These are phyloP conservation scores for Camelus dromedarius DNA, from an alignment of 2,113 vertebrate genomes.

Conservation along the genomic window DNA sequence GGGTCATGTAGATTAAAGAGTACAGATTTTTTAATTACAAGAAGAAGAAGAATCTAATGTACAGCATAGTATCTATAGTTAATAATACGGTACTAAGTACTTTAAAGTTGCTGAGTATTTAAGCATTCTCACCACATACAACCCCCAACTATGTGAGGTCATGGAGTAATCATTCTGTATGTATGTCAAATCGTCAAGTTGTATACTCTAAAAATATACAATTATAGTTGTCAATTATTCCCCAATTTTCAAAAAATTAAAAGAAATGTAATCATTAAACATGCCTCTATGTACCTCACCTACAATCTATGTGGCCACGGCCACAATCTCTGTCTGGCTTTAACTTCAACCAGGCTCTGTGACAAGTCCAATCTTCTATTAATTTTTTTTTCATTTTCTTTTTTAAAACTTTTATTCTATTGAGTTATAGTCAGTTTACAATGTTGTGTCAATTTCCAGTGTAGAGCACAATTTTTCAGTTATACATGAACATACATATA, in stretches of 20 bases:
- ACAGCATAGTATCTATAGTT: neutral
- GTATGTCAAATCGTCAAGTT: neutral
- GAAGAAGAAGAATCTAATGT: neutral
- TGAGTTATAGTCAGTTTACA: no score
- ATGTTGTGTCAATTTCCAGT: no score
- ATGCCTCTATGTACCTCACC: neutral
- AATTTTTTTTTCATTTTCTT: neutral
- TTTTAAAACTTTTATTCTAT: no score
- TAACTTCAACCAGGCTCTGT: neutral
- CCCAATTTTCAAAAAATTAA: neutral
- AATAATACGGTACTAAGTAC: neutral
- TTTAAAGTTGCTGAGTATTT: neutral
- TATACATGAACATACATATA: no score
- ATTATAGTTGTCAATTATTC: neutral
- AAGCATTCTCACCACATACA: neutral
- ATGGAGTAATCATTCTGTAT: neutral
- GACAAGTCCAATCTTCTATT: neutral
- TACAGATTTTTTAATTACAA: neutral
- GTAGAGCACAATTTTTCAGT: no score
- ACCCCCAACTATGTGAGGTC: neutral
- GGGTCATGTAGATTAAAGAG: neutral
- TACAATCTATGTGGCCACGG: neutral
- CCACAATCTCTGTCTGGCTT: neutral
- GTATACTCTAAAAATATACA: neutral
- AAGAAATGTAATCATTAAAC: neutral